Base-by-base conservation (phyloP, 2,797 vertebrate species). In the Chelon labrosus region DNA sequence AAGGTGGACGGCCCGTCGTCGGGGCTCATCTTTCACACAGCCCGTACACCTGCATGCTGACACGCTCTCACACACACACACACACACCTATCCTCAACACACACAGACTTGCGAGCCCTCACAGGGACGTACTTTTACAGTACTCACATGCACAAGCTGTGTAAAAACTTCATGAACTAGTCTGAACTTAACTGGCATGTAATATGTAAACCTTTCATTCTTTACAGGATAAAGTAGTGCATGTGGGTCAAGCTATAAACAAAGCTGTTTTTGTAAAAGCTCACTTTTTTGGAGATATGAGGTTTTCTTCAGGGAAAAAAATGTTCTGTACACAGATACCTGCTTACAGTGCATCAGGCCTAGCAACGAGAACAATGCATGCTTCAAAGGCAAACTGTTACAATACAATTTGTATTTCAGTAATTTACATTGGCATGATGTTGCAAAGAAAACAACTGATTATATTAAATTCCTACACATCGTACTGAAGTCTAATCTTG, bases 11-110 rank as follows among this genome's bases (percentile, higher is more conserved):
- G 86, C 80, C 79, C 73, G 53, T 89, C 79, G 81, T 86, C 76
- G 82, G 80, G 75, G 83, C 90, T 94, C 92, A 93, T 93, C 92
- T 93, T 94, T 94, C 93, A 93, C 86, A 77, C 82, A 84, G 82
- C 65, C 77, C 65, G 70, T 88, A 89, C 88, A 91, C 89, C 91
- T 91, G 89, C 84, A 87, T 69, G 75, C 84, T 82, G 83, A 84
- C 77, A 72, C 41, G 47, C 74, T 63, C 52, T 42, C 73, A 54
- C 46, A 22, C 59, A 65, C 38, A 66, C 19, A 69, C 68, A 79
- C 76, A 58, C 77, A 65, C 56, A 65, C 60, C 56, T 41, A 70
- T 39, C 46, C 19, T 46, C 64, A 85, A 75, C 77, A 82, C 47
- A 60, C 59, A 52, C 57, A 41, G 58, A 27, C 56, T 44, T 70